Evolutionary conservation across 2,113 vertebrate genomes (phyloP).

Genomic region (Otis tarda): DNA sequence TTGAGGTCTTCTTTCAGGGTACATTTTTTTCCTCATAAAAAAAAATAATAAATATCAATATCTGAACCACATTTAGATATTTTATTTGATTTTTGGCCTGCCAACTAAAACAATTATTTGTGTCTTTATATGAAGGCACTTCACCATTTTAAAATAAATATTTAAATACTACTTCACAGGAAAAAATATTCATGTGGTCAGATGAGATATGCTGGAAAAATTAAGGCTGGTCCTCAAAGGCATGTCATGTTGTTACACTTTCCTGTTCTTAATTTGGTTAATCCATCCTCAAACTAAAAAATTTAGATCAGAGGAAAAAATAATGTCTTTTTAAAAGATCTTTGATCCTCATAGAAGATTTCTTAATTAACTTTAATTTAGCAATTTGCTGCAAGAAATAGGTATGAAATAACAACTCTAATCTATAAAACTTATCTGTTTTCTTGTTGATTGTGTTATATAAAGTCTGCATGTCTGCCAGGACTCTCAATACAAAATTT

Average conservation of each 20-base stretch:
- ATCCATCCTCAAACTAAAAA: slow-evolving; percentile 61
- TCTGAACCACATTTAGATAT: slow-evolving; percentile 8
- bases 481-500: neutral
- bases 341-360: neutral
- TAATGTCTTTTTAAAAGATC: slow-evolving; percentile 41
- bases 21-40: slow-evolving; percentile 35
- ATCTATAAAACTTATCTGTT: neutral
- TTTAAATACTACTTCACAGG: slow-evolving; percentile 62
- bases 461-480: neutral
- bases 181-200: slow-evolving; percentile 62
- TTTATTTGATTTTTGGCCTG: slow-evolving; percentile 3
- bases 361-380: neutral
- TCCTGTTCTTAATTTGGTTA: slow-evolving; percentile 60
- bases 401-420: neutral
- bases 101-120: slow-evolving; percentile 50
- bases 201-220: slow-evolving; percentile 58
- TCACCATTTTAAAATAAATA: slow-evolving; percentile 65
- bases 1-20: neutral
- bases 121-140: slow-evolving; percentile 45
- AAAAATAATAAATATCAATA: slow-evolving; percentile 36
- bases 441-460: neutral
- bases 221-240: slow-evolving; percentile 35
- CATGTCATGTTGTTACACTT: slow-evolving; percentile 9
- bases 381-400: neutral
- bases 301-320: slow-evolving; percentile 16